Percentiles rank a stretch among this genome's conserved stretches.
These are phyloP conservation scores for Melieria omissa DNA, from an alignment of 2,888 invertebrate species.

Conservation along the genomic window DNA sequence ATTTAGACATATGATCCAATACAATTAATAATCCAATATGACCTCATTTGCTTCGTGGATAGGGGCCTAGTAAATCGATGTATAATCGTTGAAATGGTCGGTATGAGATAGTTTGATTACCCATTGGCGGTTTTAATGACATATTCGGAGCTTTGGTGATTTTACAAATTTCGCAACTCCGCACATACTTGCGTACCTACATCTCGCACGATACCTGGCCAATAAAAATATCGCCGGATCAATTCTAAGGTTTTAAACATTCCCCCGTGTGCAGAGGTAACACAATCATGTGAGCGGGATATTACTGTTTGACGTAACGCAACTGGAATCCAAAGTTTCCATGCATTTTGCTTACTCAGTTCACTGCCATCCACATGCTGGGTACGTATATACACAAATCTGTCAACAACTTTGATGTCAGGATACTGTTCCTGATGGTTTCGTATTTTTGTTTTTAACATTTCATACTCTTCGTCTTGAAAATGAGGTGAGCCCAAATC, in stretches of 20 bases:
- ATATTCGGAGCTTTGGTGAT: not conserved
- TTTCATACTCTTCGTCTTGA: slow-evolving; percentile 2
- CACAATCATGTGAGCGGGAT: slow-evolving; percentile 12
- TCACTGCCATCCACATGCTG: slow-evolving; percentile 17
- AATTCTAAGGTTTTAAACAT: not conserved
- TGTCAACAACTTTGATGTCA: slow-evolving; percentile 28
- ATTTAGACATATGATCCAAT: slow-evolving; percentile 16
- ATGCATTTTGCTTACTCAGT: slow-evolving; percentile 7
- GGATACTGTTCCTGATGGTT: slow-evolving; percentile 13
- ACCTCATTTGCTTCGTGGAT: slow-evolving; percentile 1
- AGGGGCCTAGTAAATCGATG: not conserved
- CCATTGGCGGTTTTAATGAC: slow-evolving; percentile 23
- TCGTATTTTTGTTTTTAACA: not conserved
- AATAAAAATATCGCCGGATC: too few relatives aligned
- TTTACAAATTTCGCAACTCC: too few relatives aligned
- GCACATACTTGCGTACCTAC: too few relatives aligned
- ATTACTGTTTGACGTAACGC: not conserved
- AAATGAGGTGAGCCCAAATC: slow-evolving; percentile 9
- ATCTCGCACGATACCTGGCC: too few relatives aligned
- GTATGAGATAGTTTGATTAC: not conserved
- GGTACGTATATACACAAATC: slow-evolving; percentile 26
- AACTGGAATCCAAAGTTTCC: slow-evolving; percentile 35
- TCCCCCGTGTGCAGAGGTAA: slow-evolving; percentile 23
- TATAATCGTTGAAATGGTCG: slow-evolving; percentile 12
- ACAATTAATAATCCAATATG: slow-evolving; percentile 7